phyloP scores from a whole-genome alignment of 2,888 invertebrate species.

The Mycalesis mineus region DNA sequence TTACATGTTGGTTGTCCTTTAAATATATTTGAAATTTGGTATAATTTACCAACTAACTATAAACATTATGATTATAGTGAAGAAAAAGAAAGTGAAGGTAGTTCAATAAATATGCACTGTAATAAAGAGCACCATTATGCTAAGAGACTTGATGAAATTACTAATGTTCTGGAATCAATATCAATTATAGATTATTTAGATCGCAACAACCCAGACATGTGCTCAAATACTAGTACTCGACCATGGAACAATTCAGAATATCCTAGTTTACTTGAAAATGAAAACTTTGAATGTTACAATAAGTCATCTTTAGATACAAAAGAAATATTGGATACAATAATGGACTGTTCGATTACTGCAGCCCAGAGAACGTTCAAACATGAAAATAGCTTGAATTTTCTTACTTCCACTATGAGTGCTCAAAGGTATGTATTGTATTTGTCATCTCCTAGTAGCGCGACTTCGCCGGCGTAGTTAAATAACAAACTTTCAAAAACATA shows the following conservation, averaged over 20 bases:
- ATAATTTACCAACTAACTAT: constrained; percentile 53
- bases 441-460: no score
- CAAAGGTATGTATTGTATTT: constrained; percentile 49
- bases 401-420: constrained; percentile 47
- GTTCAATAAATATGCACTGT: constrained; percentile 15
- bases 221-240: constrained; percentile 39
- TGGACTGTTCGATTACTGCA: constrained; percentile 38
- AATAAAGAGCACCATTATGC: constrained; percentile 32
- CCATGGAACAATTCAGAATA: constrained; percentile 54
- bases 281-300: constrained; percentile 48
- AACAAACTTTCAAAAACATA: no score
- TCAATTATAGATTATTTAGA: constrained; percentile 58
- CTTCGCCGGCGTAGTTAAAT: no score
- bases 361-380: constrained; percentile 40
- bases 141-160: constrained; percentile 41
- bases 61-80: constrained; percentile 36
- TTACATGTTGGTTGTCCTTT: constrained; percentile 33
- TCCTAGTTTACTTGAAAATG: constrained; percentile 59
- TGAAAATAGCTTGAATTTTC: constrained; percentile 37
- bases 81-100: constrained; percentile 10
- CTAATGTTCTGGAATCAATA: constrained; percentile 53
- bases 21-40: constrained; percentile 57
- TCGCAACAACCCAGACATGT: constrained; percentile 31
- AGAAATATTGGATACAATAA: constrained; percentile 47
- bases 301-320: constrained; percentile 42